phyloP scores from a whole-genome alignment of 1,140 invertebrate species.

The Eubasilissa regina region DNA sequence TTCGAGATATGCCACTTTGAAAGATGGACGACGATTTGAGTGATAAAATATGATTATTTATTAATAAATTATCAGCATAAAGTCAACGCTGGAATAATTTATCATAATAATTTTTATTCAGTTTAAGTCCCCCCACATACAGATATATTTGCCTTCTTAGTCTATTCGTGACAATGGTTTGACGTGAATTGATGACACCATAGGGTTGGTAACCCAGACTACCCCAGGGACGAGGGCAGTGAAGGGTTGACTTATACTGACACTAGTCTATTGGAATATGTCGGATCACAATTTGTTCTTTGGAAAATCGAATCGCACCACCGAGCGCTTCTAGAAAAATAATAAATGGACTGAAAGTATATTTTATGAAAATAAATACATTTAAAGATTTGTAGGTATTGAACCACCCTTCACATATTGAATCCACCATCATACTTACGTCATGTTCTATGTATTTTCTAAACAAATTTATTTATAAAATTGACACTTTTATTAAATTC shows the following conservation, averaged over 20 bases:
- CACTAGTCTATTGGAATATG: slow-evolving; percentile 17
- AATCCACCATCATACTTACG: too few species aligned
- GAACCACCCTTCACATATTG: too few species aligned
- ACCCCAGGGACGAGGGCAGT: neutral
- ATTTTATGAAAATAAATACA: slow-evolving; percentile 10
- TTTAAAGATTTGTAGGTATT: neutral
- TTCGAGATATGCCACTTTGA: too few species aligned
- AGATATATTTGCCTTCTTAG: neutral
- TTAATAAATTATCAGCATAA: too few species aligned
- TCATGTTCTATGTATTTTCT: too few species aligned
- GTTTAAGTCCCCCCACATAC: too few species aligned
- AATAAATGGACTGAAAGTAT: neutral
- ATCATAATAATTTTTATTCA: too few species aligned
- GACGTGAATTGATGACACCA: slow-evolving; percentile 32
- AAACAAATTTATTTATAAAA: too few species aligned
- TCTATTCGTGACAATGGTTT: neutral
- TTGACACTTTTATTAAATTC: too few species aligned
- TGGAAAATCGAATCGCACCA: neutral
- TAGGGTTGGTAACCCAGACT: neutral
- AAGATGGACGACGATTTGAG: too few species aligned
- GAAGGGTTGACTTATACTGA: slow-evolving; percentile 31
- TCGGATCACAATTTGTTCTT: slow-evolving; percentile 14
- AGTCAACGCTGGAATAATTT: too few species aligned
- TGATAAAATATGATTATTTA: too few species aligned
- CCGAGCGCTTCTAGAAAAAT: neutral